These are phyloP conservation scores for Bucco capensis DNA, from an alignment of 2,113 vertebrate genomes.

Conservation along the genomic window DNA sequence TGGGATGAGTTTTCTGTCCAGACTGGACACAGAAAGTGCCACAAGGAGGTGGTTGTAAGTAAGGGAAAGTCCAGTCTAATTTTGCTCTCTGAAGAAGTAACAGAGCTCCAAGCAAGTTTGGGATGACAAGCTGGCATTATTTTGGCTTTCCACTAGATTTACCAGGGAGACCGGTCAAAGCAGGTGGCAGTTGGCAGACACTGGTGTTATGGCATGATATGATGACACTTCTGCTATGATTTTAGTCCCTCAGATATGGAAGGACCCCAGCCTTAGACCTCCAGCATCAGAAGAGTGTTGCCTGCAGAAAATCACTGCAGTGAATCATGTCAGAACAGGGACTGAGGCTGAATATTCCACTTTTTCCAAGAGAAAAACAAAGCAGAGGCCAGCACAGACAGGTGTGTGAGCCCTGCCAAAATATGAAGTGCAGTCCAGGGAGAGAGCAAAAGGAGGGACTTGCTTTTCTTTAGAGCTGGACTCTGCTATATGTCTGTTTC, in stretches of 20 bases:
- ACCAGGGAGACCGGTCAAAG: neutral
- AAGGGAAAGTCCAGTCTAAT: neutral
- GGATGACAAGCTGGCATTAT: neutral
- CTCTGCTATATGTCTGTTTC: neutral
- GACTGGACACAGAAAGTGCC: neutral
- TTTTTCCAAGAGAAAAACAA: conserved; percentile 8
- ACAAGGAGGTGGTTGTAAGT: neutral
- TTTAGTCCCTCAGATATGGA: neutral
- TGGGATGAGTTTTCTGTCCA: neutral
- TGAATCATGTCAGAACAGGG: conserved; percentile 25
- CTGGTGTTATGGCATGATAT: neutral
- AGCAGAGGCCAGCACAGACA: conserved; percentile 19
- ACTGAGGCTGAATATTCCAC: neutral
- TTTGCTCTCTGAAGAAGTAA: neutral
- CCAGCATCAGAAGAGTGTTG: neutral
- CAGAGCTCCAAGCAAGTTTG: neutral
- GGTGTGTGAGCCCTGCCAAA: neutral
- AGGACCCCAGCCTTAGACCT: neutral
- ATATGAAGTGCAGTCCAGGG: neutral
- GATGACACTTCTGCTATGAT: neutral
- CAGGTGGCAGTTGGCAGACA: neutral
- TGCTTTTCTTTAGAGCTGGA: neutral
- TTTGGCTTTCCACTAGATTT: neutral
- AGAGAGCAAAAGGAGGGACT: neutral
- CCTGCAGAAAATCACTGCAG: neutral